Evolutionary conservation across 2,113 vertebrate species (phyloP).

Genomic region (Cynocephalus volans): DNA sequence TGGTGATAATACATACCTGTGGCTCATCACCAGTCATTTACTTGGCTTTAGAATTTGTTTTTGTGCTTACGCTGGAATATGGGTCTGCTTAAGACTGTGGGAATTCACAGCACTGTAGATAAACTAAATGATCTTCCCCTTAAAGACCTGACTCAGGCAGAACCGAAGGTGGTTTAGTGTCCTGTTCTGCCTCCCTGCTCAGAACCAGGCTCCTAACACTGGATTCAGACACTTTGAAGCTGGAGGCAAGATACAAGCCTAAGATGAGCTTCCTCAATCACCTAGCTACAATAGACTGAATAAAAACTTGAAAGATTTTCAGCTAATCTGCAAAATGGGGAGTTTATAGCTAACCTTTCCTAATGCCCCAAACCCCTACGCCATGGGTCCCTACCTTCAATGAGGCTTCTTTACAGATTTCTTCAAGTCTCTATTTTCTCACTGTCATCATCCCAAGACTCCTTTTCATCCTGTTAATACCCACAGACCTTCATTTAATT

Average conservation of each 20-base stretch:
- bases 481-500: background rate
- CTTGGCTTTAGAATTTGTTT: constrained; percentile 80
- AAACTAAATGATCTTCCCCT: constrained; percentile 67
- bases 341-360: background rate
- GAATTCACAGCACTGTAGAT: constrained; percentile 66
- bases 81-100: constrained; percentile 72
- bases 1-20: constrained; percentile 65
- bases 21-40: constrained; percentile 71
- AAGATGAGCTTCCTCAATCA: background rate
- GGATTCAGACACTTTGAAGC: background rate
- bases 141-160: constrained; percentile 62
- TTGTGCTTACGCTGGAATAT: constrained; percentile 60
- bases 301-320: background rate
- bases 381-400: too few relatives aligned
- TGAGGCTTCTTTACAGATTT: background rate
- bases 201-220: background rate
- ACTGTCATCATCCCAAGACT: background rate
- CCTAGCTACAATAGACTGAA: background rate
- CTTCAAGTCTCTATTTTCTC: background rate
- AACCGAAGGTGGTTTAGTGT: background rate
- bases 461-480: background rate
- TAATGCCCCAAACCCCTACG: too few relatives aligned
- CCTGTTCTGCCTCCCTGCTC: background rate
- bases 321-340: background rate
- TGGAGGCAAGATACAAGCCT: background rate